Percentiles rank a stretch among this genome's conserved stretches.
These are phyloP conservation scores for Drosophila gaucha DNA, from an alignment of 2,888 invertebrate species.

Conservation along the genomic window DNA sequence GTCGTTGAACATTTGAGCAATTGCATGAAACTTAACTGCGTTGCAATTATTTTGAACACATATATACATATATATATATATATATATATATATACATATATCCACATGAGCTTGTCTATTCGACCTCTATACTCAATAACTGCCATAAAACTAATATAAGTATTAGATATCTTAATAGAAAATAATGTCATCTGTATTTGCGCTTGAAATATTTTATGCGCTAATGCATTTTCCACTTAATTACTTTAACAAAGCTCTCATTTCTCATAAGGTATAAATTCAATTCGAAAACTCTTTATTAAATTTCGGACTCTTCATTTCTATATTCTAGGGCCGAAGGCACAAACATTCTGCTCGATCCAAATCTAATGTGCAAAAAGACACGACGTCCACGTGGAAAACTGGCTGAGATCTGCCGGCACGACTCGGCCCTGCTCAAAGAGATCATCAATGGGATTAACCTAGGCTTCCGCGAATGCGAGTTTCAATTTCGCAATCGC, in stretches of 20 bases:
- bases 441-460: slow-evolving; percentile 94
- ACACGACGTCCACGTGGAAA: slow-evolving; percentile 91
- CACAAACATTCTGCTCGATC: slow-evolving; percentile 95
- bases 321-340: slow-evolving; percentile 88
- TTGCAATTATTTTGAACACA: too few relatives aligned
- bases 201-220: too few relatives aligned
- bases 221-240: not conserved
- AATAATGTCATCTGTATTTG: too few relatives aligned
- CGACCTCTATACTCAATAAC: too few relatives aligned
- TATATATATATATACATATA: too few relatives aligned
- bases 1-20: too few relatives aligned
- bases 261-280: not conserved
- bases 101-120: too few relatives aligned
- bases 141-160: too few relatives aligned
- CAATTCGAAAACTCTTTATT: not conserved
- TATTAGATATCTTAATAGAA: too few relatives aligned
- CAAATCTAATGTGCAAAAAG: slow-evolving; percentile 94
- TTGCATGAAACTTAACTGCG: too few relatives aligned
- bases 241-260: not conserved
- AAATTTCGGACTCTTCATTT: not conserved
- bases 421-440: slow-evolving; percentile 91
- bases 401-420: slow-evolving; percentile 92
- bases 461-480: slow-evolving; percentile 93
- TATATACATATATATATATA: too few relatives aligned
- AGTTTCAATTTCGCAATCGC: slow-evolving; percentile 93